Evolutionary conservation across 2,797 vertebrate species (phyloP).

Genomic region (Coccyzus lansbergi): DNA sequence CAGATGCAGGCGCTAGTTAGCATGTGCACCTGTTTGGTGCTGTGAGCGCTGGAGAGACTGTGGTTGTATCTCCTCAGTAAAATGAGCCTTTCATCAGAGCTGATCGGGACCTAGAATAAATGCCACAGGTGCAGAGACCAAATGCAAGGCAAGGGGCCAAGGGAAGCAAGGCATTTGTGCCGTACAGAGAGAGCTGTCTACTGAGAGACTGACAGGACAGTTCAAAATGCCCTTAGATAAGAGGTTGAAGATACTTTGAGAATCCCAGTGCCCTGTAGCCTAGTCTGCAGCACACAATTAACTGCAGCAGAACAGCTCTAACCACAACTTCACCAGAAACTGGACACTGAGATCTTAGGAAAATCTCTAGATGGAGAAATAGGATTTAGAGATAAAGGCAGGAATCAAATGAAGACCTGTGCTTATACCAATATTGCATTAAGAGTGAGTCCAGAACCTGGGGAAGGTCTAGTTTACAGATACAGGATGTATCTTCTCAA

Average conservation of each 20-base stretch:
- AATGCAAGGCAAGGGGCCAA: neutral
- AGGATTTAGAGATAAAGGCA: neutral
- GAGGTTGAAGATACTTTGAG: neutral
- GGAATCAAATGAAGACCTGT: neutral
- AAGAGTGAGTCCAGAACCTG: neutral
- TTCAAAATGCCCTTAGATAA: neutral
- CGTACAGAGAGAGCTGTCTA: neutral
- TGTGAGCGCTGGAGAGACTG: neutral
- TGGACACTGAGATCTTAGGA: neutral
- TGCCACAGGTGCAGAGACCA: conserved; percentile 51
- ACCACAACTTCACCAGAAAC: neutral
- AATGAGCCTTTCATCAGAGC: conserved; percentile 3
- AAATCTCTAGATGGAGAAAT: neutral
- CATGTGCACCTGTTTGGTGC: rapidly evolving
- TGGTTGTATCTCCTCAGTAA: neutral
- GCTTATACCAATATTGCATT: neutral
- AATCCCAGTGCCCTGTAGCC: neutral
- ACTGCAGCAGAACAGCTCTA: neutral
- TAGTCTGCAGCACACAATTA: neutral
- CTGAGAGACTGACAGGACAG: neutral
- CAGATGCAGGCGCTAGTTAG: neutral
- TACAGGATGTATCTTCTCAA: neutral
- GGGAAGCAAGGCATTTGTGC: neutral
- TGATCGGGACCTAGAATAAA: conserved; percentile 57
- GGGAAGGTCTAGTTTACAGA: neutral